phyloP scores from a whole-genome alignment of 2,797 vertebrate species.

The Sebastes hubbsi region DNA sequence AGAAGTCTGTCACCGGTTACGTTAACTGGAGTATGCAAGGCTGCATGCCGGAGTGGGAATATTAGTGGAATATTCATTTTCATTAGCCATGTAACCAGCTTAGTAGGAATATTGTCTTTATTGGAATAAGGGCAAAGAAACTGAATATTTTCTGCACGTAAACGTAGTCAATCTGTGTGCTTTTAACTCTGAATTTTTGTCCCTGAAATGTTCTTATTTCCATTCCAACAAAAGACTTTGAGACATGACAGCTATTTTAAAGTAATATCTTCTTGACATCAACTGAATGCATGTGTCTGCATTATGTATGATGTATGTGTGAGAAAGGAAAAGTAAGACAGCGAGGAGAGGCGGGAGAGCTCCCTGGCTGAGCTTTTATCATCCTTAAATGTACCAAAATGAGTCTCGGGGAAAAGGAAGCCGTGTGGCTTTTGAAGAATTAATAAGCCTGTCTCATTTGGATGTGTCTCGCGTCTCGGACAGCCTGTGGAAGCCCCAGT shows the following conservation, averaged over 20 bases:
- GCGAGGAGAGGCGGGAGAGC: slow-evolving; percentile 38
- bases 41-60: too few relatives aligned
- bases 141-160: too few relatives aligned
- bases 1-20: too few relatives aligned
- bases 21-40: too few relatives aligned
- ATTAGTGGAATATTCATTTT: too few relatives aligned
- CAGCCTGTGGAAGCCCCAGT: slow-evolving; percentile 71
- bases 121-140: too few relatives aligned
- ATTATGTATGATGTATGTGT: slow-evolving; percentile 72
- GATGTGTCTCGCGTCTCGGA: slow-evolving; percentile 69
- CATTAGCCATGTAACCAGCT: too few relatives aligned
- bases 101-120: too few relatives aligned
- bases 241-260: slow-evolving; percentile 63
- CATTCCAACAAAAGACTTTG: slow-evolving; percentile 47
- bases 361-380: slow-evolving; percentile 74
- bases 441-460: slow-evolving; percentile 80
- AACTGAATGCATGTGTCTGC: slow-evolving; percentile 51
- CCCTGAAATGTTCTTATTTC: slow-evolving; percentile 60
- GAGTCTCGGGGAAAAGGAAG: slow-evolving; percentile 73
- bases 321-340: slow-evolving; percentile 41
- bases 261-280: slow-evolving; percentile 59
- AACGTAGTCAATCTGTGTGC: neutral
- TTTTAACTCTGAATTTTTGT: slow-evolving; percentile 15
- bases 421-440: slow-evolving; percentile 80
- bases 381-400: slow-evolving; percentile 82